Percentiles rank a stretch among this genome's conserved stretches.
These are phyloP conservation scores for Acleris holmiana DNA, from an alignment of 2,888 invertebrate genomes.

Conservation along the genomic window DNA sequence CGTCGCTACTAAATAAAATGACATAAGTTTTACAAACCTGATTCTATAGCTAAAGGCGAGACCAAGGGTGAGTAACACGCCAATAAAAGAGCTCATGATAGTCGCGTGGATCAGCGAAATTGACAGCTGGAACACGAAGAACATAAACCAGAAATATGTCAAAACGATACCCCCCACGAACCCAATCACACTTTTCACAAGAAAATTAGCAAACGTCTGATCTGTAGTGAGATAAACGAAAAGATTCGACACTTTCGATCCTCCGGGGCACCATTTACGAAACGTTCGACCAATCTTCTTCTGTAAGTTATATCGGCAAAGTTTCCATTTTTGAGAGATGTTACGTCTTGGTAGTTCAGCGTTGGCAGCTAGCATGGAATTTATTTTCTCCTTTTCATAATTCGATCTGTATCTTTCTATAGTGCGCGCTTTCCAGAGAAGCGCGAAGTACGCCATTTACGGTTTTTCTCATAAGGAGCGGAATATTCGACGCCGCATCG, in stretches of 20 bases:
- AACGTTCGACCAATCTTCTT: conserved; percentile 67
- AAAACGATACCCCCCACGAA: conserved; percentile 86
- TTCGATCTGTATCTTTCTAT: conserved; percentile 75
- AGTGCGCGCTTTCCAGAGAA: conserved; percentile 82
- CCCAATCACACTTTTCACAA: conserved; percentile 86
- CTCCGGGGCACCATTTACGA: conserved; percentile 66
- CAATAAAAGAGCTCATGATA: conserved; percentile 85
- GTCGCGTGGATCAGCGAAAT: conserved; percentile 85
- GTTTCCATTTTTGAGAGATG: conserved; percentile 75
- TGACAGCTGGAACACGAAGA: conserved; percentile 87
- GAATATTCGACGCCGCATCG: conserved; percentile 23
- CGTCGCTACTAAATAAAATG: background rate
- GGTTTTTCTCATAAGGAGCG: conserved; percentile 32
- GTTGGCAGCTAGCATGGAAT: conserved; percentile 75
- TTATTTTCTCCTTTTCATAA: conserved; percentile 84
- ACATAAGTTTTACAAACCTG: conserved; percentile 55
- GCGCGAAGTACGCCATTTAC: conserved; percentile 83
- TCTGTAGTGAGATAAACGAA: conserved; percentile 68
- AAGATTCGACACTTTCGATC: conserved; percentile 61
- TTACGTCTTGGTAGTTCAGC: conserved; percentile 69
- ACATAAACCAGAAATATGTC: conserved; percentile 87
- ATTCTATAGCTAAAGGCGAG: conserved; percentile 86
- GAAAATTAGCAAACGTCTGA: conserved; percentile 82
- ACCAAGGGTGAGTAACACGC: conserved; percentile 86
- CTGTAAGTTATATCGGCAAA: conserved; percentile 68